Conservation (phyloP, 2,113 vertebrate species). For the Taxidea taxus region DNA sequence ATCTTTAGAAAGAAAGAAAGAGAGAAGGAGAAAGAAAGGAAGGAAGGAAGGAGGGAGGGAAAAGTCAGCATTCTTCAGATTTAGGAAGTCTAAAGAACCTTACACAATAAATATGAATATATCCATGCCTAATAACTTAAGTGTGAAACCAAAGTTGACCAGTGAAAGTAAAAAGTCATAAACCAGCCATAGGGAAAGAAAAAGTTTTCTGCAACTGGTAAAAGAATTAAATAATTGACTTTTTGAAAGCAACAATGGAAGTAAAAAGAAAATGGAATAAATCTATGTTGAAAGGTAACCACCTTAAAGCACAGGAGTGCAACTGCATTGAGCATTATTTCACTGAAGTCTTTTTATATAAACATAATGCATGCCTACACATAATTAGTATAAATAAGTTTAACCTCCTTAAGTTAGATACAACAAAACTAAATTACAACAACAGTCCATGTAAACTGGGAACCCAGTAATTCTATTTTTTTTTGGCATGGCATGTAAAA, state of each 20-base stretch:
- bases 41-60: too few species aligned
- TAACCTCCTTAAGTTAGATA: not conserved
- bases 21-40: too few species aligned
- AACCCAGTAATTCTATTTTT: not conserved
- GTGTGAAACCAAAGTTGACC: not conserved
- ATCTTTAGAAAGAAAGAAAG: too few species aligned
- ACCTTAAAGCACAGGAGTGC: not conserved
- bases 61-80: not conserved
- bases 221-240: not conserved
- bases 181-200: not conserved
- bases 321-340: not conserved
- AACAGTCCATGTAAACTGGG: not conserved
- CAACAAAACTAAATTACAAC: not conserved
- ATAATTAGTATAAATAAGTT: not conserved
- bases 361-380: not conserved
- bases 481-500: not conserved
- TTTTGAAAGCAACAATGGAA: not conserved
- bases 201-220: not conserved
- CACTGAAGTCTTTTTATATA: not conserved
- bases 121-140: not conserved
- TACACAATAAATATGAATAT: not conserved
- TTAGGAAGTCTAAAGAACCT: not conserved
- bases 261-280: not conserved
- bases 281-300: not conserved
- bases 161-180: not conserved